A percentile compares a stretch with the other conserved stretches of the same genome.
Conservation (phyloP, 2,797 vertebrate genomes). For the Taenioides sp. region DNA sequence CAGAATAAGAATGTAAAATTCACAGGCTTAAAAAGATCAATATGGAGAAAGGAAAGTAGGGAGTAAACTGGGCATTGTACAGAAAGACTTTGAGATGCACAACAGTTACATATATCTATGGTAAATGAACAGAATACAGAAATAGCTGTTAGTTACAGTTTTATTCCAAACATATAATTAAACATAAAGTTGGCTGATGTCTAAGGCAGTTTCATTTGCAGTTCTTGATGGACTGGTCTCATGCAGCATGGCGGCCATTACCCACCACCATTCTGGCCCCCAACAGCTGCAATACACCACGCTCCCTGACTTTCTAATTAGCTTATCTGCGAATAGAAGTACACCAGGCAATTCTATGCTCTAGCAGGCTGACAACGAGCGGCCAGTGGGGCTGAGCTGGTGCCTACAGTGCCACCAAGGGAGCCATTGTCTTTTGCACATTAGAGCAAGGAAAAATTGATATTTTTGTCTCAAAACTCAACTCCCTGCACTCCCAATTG, state of each 20-base stretch:
- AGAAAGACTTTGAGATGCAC: neutral
- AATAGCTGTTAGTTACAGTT: neutral
- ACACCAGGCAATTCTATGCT: slow-evolving; percentile 77
- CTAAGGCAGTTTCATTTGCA: slow-evolving; percentile 5
- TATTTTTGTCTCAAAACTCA: slow-evolving; percentile 35
- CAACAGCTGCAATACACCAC: slow-evolving; percentile 73
- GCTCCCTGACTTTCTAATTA: slow-evolving; percentile 76
- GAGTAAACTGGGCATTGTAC: neutral
- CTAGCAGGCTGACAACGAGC: slow-evolving; percentile 76
- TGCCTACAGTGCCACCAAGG: slow-evolving; percentile 57
- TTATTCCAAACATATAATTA: neutral
- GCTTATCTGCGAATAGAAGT: slow-evolving; percentile 70
- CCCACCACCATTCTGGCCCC: slow-evolving; percentile 49
- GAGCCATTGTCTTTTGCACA: slow-evolving; percentile 60
- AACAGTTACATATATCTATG: neutral
- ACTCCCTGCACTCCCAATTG: slow-evolving; percentile 16
- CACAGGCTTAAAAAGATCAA: neutral
- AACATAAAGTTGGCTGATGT: slow-evolving; percentile 5
- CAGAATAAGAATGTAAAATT: neutral
- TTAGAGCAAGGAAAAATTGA: slow-evolving; percentile 46
- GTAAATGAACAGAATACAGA: neutral
- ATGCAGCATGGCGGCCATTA: slow-evolving; percentile 55
- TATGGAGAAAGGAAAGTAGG: neutral
- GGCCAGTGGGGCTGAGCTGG: slow-evolving; percentile 53
- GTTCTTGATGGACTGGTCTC: slow-evolving; percentile 27